These are phyloP conservation scores for Bombycilla garrulus DNA, from an alignment of 2,113 vertebrate genomes.

Conservation along the genomic window DNA sequence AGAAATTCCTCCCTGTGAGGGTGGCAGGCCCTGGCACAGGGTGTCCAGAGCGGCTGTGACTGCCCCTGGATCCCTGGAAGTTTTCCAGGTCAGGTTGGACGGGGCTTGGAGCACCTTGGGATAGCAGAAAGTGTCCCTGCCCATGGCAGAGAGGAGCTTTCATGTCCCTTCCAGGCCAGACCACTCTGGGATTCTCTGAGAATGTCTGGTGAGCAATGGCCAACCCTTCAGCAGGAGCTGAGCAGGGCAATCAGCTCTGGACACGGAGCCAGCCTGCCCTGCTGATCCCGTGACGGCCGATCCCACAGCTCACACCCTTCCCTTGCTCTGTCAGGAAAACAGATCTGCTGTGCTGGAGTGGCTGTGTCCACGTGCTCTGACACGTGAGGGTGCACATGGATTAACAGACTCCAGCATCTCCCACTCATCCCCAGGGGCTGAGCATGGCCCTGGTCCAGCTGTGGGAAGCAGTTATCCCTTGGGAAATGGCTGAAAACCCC, in stretches of 20 bases:
- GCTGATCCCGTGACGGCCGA: not conserved
- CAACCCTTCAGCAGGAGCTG: not conserved
- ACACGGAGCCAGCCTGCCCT: accelerated
- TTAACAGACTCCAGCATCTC: not conserved
- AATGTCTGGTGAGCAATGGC: not conserved
- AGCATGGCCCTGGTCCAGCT: not conserved
- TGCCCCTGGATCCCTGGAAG: not conserved
- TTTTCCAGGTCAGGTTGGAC: accelerated
- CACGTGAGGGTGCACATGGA: accelerated
- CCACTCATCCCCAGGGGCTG: not conserved
- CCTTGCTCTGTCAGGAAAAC: not conserved
- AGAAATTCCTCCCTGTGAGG: not conserved
- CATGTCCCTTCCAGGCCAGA: not conserved
- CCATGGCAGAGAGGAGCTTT: not conserved
- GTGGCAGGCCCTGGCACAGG: not conserved
- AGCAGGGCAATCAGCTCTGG: not conserved
- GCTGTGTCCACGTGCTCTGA: not conserved
- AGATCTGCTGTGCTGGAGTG: not conserved
- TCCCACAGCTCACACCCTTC: not conserved
- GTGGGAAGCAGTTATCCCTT: not conserved
- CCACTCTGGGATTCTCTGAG: not conserved
- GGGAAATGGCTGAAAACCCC: not conserved
- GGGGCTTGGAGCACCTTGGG: not conserved
- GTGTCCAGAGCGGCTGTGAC: not conserved
- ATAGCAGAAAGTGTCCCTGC: not conserved